phyloP scores from a whole-genome alignment of 2,797 vertebrate species.

The Pseudopleuronectes americanus region DNA sequence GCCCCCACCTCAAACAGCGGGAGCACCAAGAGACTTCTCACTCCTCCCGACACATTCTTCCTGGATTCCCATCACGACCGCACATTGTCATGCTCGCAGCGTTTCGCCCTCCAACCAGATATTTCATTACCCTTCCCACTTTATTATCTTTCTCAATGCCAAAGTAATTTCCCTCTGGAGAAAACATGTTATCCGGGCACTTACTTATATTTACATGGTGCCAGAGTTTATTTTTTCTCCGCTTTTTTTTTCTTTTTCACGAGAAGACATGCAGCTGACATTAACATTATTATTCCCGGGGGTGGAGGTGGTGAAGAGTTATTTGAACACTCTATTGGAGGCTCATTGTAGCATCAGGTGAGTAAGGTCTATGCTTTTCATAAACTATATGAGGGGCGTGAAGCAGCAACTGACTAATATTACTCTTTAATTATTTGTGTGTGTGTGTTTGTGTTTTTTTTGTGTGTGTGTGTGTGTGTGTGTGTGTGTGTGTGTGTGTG shows the following conservation, averaged over 20 bases:
- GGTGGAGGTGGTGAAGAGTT: constrained; percentile 37
- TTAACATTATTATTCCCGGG: constrained; percentile 55
- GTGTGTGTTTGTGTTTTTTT: no score
- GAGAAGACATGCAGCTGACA: constrained; percentile 39
- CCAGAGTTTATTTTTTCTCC: constrained; percentile 19
- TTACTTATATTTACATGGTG: constrained; percentile 65
- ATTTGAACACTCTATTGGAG: constrained; percentile 40
- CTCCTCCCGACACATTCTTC: constrained; percentile 29
- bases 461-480: no score
- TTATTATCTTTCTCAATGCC: constrained; percentile 69
- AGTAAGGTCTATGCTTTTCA: constrained; percentile 50
- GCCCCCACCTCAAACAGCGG: constrained; percentile 43
- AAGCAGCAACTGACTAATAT: constrained; percentile 6
- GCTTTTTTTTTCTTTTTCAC: constrained; percentile 7
- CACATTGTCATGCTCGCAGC: constrained; percentile 44
- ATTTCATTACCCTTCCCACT: constrained; percentile 62
- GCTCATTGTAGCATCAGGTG: constrained; percentile 45
- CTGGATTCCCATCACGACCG: constrained; percentile 20
- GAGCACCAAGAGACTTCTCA: constrained; percentile 37
- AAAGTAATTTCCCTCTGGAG: constrained; percentile 60
- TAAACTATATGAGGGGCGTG: constrained; percentile 24
- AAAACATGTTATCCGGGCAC: constrained; percentile 63
- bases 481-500: no score
- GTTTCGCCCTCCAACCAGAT: constrained; percentile 57
- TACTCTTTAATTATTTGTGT: no score